A percentile compares a stretch with the other conserved stretches of the same genome.
phyloP scores from a whole-genome alignment of 2,113 vertebrate species.

The Amblyopsis rosae region DNA sequence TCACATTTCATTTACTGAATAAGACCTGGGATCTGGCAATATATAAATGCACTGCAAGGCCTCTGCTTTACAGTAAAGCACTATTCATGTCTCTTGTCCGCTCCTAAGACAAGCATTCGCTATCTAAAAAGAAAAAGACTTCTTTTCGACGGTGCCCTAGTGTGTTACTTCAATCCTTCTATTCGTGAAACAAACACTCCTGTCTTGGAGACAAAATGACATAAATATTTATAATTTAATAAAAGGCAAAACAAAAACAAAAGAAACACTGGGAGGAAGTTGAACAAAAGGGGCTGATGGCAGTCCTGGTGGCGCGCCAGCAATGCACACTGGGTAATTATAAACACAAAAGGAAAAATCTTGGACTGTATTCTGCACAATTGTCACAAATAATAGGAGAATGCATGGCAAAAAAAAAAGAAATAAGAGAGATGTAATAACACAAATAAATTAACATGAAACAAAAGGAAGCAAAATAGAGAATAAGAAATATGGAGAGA shows the following conservation, averaged over 20 bases:
- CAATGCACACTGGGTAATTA: constrained; percentile 76
- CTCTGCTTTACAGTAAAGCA: no score
- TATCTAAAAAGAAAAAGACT: constrained; percentile 68
- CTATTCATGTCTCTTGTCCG: constrained; percentile 41
- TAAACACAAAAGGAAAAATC: constrained; percentile 74
- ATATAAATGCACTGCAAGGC: no score
- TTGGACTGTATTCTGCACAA: constrained; percentile 73
- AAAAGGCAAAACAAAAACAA: constrained; percentile 76
- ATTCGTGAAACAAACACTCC: constrained; percentile 72
- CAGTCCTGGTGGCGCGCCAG: constrained; percentile 74
- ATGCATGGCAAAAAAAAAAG: constrained; percentile 51
- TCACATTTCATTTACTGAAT: no score
- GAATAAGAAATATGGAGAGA: constrained; percentile 44
- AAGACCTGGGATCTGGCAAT: no score
- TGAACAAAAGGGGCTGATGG: constrained; percentile 77
- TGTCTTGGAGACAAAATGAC: constrained; percentile 57
- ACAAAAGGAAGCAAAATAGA: neutral
- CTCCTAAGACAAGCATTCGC: constrained; percentile 56
- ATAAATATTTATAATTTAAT: constrained; percentile 79
- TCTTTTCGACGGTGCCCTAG: constrained; percentile 66
- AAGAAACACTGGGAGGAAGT: constrained; percentile 76
- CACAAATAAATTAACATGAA: constrained; percentile 13
- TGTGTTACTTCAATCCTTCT: constrained; percentile 63
- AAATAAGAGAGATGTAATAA: constrained; percentile 25
- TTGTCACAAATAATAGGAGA: constrained; percentile 74